A percentile compares a stretch with the other conserved stretches of the same genome.
These are phyloP conservation scores for Probosciger aterrimus DNA, from an alignment of 2,113 vertebrate genomes.

Conservation along the genomic window DNA sequence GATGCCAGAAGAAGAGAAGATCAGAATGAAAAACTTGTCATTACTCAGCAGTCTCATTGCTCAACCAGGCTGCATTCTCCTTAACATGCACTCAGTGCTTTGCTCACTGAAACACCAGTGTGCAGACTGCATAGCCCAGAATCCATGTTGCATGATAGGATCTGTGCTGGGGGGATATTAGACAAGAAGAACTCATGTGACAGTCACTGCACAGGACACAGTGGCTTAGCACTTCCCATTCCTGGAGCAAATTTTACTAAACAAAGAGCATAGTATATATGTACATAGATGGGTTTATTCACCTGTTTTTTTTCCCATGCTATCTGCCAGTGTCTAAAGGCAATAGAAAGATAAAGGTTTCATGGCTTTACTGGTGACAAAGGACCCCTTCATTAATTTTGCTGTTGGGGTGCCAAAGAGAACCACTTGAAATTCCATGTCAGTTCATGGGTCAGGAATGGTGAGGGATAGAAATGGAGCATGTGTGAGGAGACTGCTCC, in stretches of 20 bases:
- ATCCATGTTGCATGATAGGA: not conserved
- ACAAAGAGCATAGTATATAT: not conserved
- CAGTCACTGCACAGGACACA: not conserved
- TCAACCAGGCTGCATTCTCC: not conserved
- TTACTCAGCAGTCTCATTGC: not conserved
- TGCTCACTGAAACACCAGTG: not conserved
- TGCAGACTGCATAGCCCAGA: not conserved
- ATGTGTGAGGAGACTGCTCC: not conserved
- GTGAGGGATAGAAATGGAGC: not conserved
- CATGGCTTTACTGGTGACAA: not conserved
- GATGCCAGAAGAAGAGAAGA: not conserved
- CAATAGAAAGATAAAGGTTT: not conserved
- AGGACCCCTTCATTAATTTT: not conserved
- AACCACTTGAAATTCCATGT: not conserved
- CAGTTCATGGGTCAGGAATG: not conserved
- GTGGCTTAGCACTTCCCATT: not conserved
- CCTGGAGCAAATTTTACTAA: not conserved
- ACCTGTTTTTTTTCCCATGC: not conserved
- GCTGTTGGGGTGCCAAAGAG: not conserved
- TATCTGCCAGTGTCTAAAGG: not conserved
- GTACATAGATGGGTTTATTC: not conserved
- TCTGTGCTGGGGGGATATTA: not conserved
- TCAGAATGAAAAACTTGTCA: not conserved
- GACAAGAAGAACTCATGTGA: not conserved
- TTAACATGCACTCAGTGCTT: not conserved